Evolutionary conservation across 1,140 invertebrate species (phyloP).

Genomic region (Hyphantria cunea): DNA sequence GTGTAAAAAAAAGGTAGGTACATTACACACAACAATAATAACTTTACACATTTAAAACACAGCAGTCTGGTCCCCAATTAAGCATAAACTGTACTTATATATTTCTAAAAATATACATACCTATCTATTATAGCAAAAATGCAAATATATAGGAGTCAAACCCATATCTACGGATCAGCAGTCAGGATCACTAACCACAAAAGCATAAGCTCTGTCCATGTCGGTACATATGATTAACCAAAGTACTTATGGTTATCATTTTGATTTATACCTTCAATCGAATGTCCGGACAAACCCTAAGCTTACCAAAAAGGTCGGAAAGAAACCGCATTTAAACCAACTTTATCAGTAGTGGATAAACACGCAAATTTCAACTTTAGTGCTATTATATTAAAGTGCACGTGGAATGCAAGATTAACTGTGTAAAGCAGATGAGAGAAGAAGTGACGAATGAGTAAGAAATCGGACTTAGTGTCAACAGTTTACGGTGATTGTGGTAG

Average conservation of each 20-base stretch:
- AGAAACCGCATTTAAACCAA: constrained; percentile 3
- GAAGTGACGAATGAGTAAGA: constrained; percentile 57
- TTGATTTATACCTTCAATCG: constrained; percentile 27
- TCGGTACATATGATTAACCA: constrained; percentile 29
- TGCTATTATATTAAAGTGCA: constrained; percentile 15
- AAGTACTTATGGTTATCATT: constrained; percentile 22
- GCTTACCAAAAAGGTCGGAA: constrained; percentile 32
- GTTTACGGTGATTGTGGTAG: constrained; percentile 56
- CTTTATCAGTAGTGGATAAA: too few species aligned
- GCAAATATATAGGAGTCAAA: too few species aligned
- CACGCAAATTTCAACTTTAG: constrained; percentile 37
- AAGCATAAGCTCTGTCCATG: too few species aligned
- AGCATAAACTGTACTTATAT: too few species aligned
- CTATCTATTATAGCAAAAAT: too few species aligned
- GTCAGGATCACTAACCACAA: too few species aligned
- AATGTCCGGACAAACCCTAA: constrained; percentile 21
- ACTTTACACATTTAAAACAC: too few species aligned
- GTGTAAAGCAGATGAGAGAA: constrained; percentile 41
- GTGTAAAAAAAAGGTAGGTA: too few species aligned
- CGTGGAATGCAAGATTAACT: not conserved
- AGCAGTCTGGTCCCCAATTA: too few species aligned
- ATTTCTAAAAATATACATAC: too few species aligned
- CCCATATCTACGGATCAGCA: too few species aligned
- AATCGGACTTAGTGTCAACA: constrained; percentile 74
- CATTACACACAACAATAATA: too few species aligned